Conservation (phyloP, 1,140 invertebrate genomes). For the Solenopsis fugax region DNA sequence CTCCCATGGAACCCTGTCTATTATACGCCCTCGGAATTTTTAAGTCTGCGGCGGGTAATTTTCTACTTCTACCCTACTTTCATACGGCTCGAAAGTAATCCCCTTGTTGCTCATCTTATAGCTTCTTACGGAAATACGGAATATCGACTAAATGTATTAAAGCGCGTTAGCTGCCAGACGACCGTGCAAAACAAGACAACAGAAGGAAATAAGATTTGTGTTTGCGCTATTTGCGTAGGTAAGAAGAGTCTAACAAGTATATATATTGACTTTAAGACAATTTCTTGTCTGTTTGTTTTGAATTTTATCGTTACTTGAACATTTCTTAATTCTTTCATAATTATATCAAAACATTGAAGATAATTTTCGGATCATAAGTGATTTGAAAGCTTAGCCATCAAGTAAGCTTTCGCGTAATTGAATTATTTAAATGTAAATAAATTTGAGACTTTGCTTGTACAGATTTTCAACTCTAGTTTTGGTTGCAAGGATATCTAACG, state of each 20-base stretch:
- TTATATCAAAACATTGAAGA: no score
- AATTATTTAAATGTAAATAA: no score
- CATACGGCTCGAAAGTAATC: conserved; percentile 27
- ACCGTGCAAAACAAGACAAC: background rate
- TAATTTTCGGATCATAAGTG: no score
- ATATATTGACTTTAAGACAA: background rate
- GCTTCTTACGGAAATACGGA: background rate
- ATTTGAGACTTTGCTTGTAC: no score
- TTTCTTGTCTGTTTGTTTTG: background rate
- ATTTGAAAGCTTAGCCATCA: no score
- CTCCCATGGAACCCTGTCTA: conserved; percentile 30
- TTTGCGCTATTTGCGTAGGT: background rate
- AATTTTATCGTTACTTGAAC: background rate
- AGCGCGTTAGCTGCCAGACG: background rate
- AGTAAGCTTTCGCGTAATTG: no score
- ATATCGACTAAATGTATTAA: conserved; percentile 28
- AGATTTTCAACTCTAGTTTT: no score
- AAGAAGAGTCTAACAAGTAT: background rate
- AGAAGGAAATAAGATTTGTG: background rate
- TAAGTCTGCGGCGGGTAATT: conserved; percentile 38
- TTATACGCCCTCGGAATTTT: conserved; percentile 49
- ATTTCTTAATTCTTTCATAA: background rate
- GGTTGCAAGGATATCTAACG: no score
- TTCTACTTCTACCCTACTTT: conserved; percentile 52
- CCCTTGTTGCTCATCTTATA: conserved; percentile 42